These are phyloP conservation scores for Apis laboriosa DNA, from an alignment of 1,140 invertebrate genomes.

Conservation along the genomic window DNA sequence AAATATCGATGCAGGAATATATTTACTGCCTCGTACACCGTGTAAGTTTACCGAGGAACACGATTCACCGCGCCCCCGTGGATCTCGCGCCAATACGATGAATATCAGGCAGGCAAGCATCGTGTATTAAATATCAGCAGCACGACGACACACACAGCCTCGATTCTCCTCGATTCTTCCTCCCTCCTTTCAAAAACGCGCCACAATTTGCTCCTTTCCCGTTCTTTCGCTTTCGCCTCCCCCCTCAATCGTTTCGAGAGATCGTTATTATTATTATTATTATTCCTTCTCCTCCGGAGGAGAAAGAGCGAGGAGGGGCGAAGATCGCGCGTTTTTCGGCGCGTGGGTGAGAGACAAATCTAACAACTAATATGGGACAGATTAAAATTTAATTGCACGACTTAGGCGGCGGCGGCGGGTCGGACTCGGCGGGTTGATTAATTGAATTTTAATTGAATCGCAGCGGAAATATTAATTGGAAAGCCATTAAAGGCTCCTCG, in stretches of 20 bases:
- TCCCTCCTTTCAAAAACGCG: constrained; percentile 61
- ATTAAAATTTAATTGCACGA: constrained; percentile 76
- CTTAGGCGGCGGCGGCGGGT: constrained; percentile 51
- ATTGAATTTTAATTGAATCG: constrained; percentile 77
- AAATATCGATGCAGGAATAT: constrained; percentile 67
- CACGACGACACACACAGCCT: constrained; percentile 53
- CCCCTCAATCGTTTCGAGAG: neutral
- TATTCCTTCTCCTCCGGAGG: too few species aligned
- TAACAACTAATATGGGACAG: constrained; percentile 71
- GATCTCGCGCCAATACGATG: constrained; percentile 63
- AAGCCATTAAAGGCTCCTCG: constrained; percentile 63
- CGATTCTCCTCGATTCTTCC: constrained; percentile 32
- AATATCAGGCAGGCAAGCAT: constrained; percentile 66
- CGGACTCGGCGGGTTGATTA: constrained; percentile 66
- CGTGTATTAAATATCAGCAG: constrained; percentile 69
- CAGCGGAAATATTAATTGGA: constrained; percentile 72
- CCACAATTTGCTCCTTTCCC: constrained; percentile 63
- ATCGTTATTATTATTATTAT: too few species aligned
- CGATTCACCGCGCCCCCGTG: constrained; percentile 63
- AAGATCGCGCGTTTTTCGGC: too few species aligned
- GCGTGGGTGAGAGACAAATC: constrained; percentile 61
- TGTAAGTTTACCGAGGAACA: constrained; percentile 66
- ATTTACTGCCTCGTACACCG: constrained; percentile 64
- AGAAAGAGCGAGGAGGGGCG: too few species aligned
- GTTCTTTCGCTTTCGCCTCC: too few species aligned